Conservation (phyloP, 2,797 vertebrate genomes). For the Typhlichthys subterraneus region DNA sequence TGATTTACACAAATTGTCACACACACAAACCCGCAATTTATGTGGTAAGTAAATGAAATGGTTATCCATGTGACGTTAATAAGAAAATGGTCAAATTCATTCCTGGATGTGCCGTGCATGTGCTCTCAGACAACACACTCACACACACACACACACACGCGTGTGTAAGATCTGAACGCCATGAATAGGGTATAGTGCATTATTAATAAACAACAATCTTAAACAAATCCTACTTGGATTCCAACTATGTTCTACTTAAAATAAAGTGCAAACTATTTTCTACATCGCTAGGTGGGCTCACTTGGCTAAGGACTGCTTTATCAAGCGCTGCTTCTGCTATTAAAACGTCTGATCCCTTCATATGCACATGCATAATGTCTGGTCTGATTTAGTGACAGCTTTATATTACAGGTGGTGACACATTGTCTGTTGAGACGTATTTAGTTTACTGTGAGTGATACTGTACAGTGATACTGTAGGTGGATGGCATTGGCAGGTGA, state of each 20-base stretch:
- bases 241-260: constrained; percentile 21
- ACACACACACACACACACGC: not conserved
- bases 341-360: no score
- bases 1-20: not conserved
- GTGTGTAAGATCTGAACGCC: no score
- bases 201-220: not conserved
- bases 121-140: not conserved
- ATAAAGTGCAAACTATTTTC: constrained; percentile 33
- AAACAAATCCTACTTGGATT: constrained; percentile 6
- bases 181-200: not conserved
- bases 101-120: not conserved
- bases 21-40: not conserved
- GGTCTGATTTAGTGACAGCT: no score
- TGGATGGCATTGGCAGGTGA: not conserved
- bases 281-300: constrained; percentile 26
- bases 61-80: no score
- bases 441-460: no score
- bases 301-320: constrained; percentile 44
- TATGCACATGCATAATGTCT: no score
- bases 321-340: constrained; percentile 16
- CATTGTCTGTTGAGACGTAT: no score
- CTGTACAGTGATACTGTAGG: no score
- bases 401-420: no score
- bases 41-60: not conserved
- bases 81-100: no score